These are phyloP conservation scores for Notiomystis cincta DNA, from an alignment of 2,113 vertebrate species.

Conservation along the genomic window DNA sequence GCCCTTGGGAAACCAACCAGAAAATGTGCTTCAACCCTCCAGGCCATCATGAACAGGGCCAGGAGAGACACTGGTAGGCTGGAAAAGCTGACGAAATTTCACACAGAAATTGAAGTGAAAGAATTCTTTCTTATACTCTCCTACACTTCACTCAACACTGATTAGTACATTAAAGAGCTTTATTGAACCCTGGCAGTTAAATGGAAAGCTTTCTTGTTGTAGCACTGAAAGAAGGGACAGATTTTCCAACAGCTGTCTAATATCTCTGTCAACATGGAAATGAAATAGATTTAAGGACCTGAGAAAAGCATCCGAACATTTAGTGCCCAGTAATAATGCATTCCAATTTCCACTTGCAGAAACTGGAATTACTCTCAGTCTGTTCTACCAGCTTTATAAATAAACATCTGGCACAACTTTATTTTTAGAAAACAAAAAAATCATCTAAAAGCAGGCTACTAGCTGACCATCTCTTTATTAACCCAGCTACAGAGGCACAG, in stretches of 20 bases:
- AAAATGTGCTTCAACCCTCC: neutral
- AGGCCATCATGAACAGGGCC: fast-evolving
- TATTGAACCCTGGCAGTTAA: conserved; percentile 63
- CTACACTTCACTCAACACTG: conserved; percentile 14
- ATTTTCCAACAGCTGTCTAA: conserved; percentile 79
- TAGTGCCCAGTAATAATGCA: conserved; percentile 73
- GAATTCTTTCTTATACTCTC: conserved; percentile 41
- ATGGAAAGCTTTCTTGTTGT: conserved; percentile 68
- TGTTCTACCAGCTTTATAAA: conserved; percentile 62
- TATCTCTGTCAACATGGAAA: conserved; percentile 77
- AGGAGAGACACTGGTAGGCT: neutral
- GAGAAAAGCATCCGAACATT: conserved; percentile 64
- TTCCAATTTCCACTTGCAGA: conserved; percentile 72
- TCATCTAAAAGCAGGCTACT: conserved; percentile 37
- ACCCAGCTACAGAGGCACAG: conserved; percentile 4
- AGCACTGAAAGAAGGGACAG: conserved; percentile 69
- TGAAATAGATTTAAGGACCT: conserved; percentile 77
- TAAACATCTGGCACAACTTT: conserved; percentile 69
- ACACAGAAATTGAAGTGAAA: conserved; percentile 22
- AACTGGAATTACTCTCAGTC: conserved; percentile 68
- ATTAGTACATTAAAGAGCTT: conserved; percentile 63
- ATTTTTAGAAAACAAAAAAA: conserved; percentile 56
- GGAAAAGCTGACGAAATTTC: neutral
- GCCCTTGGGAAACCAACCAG: neutral
- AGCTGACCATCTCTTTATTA: conserved; percentile 35